Percentiles rank a stretch among this genome's conserved stretches.
These are phyloP conservation scores for Rhinoptilus africanus DNA, from an alignment of 2,113 vertebrate genomes.

Conservation along the genomic window DNA sequence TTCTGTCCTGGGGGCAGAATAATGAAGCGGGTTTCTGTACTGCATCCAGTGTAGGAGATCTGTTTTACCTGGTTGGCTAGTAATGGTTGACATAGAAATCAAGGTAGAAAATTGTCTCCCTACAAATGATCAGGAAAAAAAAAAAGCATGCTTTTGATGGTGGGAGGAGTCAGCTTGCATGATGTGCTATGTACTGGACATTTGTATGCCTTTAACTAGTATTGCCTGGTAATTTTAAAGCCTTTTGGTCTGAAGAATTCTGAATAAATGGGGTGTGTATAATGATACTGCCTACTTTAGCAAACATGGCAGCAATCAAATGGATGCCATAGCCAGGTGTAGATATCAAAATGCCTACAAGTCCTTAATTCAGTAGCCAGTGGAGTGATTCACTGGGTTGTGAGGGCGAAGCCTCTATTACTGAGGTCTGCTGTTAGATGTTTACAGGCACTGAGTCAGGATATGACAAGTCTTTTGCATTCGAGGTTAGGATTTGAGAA, in stretches of 20 bases:
- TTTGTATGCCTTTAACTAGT: not conserved
- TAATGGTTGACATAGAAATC: not conserved
- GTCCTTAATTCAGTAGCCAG: not conserved
- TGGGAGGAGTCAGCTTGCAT: not conserved
- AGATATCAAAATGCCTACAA: not conserved
- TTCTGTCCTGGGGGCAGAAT: not conserved
- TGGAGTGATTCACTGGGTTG: not conserved
- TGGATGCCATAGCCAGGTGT: not conserved
- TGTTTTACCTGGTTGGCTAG: not conserved
- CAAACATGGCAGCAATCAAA: not conserved
- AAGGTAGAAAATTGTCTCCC: not conserved
- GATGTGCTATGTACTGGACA: not conserved
- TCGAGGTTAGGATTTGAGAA: not conserved
- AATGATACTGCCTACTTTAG: not conserved
- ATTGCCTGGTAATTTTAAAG: not conserved
- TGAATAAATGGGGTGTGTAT: not conserved
- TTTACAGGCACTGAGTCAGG: not conserved
- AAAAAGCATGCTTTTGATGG: not conserved
- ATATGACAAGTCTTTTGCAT: not conserved
- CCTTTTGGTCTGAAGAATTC: not conserved
- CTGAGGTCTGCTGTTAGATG: not conserved
- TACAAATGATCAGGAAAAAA: not conserved
- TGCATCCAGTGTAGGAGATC: not conserved
- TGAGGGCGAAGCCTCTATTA: not conserved
- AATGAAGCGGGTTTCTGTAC: not conserved